Base-by-base conservation (phyloP, 2,113 vertebrate genomes). In the Dicaeum eximium region DNA sequence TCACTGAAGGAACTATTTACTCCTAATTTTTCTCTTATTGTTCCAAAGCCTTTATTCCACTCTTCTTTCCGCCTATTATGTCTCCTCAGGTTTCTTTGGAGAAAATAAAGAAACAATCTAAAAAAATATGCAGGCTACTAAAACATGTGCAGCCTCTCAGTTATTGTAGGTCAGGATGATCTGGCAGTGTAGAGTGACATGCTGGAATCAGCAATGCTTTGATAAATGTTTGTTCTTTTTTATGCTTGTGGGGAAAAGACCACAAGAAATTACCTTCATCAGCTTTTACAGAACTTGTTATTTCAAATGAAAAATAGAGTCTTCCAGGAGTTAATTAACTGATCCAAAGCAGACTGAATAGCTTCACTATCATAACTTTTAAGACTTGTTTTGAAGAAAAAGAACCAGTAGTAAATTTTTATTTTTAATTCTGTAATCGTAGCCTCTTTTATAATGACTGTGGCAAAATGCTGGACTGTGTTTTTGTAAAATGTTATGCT, bases 281-380 rank as follows among this genome's bases (percentile, higher is more conserved):
- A 47, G 3, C 56, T 97, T 56, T 91, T 98, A 25, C 30, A 42
- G 48, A 80, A 90, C 40, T 42, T 91, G 33, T 57, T 87, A 23
- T 92, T 96, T 45, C 93, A 85, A 75, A 51, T 97, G 30, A 98
- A 88, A 37, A 94, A 97, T 38, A 74, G 88, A 7, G 95, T 97
- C 35, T 97, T 98, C 82, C 93, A 86, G 65, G 95, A 98, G 38
- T 85, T 98, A 62, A 95, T 95, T 86, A 3, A 96, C 97, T 38
- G 97, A 98, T 93, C 96, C 97, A 8, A 70, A 95, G 37, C 65
- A 94, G 74, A 91, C 66, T 0, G 94, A 96, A 3, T 16, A 90
- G 28, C 66, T 98, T 38, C 78, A n/a, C 11, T 64, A 83, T 57
- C 51, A 51, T 38, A 44, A 57, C 20, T 57, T 97, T 51, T 62